A percentile compares a stretch with the other conserved stretches of the same genome.
These are phyloP conservation scores for Montipora cactus DNA, from an alignment of 64 coral and sea anemone genomes.

Conservation along the genomic window DNA sequence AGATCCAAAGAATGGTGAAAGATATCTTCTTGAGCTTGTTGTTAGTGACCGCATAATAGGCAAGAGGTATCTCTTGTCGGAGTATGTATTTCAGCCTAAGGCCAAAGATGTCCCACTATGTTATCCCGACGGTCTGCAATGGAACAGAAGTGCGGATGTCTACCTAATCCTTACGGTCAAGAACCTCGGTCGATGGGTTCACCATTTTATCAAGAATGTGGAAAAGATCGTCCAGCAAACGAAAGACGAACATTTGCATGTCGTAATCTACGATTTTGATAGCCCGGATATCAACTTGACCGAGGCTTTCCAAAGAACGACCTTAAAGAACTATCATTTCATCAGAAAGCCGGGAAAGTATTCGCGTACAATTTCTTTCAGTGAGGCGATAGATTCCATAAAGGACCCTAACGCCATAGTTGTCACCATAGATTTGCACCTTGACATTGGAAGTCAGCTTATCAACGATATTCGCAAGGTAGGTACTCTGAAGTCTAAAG, in stretches of 20 bases:
- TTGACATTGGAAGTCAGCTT: slow-evolving; percentile 46
- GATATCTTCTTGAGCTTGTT: slow-evolving; percentile 29
- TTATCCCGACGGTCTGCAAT: slow-evolving; percentile 26
- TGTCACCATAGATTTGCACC: slow-evolving; percentile 34
- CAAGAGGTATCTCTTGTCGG: slow-evolving; percentile 27
- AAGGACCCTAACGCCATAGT: slow-evolving; percentile 53
- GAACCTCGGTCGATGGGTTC: slow-evolving; percentile 48
- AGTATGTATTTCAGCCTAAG: slow-evolving; percentile 31
- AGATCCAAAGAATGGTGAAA: not conserved
- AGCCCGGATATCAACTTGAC: slow-evolving; percentile 30
- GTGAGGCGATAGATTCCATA: not conserved
- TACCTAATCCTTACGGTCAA: slow-evolving; percentile 37
- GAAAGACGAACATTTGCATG: slow-evolving; percentile 31
- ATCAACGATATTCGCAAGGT: slow-evolving; percentile 65
- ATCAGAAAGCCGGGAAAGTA: not conserved
- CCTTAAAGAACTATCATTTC: not conserved
- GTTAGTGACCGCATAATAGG: not conserved
- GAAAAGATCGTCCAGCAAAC: slow-evolving; percentile 32
- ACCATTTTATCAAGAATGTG: slow-evolving; percentile 58
- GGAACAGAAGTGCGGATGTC: slow-evolving; percentile 46
- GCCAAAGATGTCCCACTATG: slow-evolving; percentile 8
- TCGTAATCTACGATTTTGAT: slow-evolving; percentile 24
- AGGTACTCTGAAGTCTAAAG: not conserved
- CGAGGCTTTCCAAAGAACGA: not conserved
- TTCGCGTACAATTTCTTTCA: slow-evolving; percentile 8